Conservation (phyloP, 2,797 vertebrate species). For the Trachurus trachurus region DNA sequence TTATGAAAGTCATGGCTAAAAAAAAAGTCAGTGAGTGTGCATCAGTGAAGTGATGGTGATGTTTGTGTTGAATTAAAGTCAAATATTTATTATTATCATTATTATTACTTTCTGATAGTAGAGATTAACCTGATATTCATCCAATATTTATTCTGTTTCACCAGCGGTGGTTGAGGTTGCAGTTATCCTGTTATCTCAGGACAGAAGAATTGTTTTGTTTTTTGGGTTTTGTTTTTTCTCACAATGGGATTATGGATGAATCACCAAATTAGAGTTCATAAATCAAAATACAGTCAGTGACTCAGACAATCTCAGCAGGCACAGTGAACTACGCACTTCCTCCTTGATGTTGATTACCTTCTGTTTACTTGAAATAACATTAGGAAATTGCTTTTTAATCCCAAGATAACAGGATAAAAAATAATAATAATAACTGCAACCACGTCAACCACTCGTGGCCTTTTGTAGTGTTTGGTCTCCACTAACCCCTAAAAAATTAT, state of each 20-base stretch:
- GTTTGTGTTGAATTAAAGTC: background rate
- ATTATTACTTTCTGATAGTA: no score
- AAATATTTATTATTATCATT: no score
- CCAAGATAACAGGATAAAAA: no score
- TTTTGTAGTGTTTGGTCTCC: no score
- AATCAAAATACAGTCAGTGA: background rate
- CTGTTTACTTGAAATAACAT: no score
- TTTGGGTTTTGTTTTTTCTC: background rate
- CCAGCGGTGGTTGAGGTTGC: background rate
- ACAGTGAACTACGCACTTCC: background rate
- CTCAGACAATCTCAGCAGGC: background rate
- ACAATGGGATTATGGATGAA: background rate
- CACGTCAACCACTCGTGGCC: no score
- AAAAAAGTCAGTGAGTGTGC: no score
- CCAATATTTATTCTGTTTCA: no score
- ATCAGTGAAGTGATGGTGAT: background rate
- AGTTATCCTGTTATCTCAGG: background rate
- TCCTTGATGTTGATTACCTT: background rate
- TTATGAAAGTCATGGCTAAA: background rate
- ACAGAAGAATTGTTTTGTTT: background rate
- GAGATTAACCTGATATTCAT: no score
- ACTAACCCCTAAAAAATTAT: no score
- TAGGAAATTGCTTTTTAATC: no score
- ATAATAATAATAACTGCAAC: no score
- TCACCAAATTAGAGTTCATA: background rate